Evolutionary conservation across 2,113 vertebrate species (phyloP).

Genomic region (Piprites chloris): DNA sequence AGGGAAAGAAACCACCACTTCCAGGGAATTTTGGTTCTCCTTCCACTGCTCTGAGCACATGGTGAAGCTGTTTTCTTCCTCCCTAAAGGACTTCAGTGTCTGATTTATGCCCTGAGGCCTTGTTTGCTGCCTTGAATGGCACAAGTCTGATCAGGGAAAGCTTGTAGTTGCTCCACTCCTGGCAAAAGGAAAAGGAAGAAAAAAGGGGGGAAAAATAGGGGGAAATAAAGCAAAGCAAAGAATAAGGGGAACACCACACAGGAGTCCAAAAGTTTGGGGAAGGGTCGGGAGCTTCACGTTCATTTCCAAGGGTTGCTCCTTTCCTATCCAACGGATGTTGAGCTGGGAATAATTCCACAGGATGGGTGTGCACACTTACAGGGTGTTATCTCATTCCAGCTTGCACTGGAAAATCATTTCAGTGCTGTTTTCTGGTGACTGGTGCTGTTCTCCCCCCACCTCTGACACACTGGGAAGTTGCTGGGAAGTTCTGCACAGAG

Average conservation of each 20-base stretch:
- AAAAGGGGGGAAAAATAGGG: background rate
- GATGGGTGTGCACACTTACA: background rate
- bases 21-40: background rate
- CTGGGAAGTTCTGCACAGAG: background rate
- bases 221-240: fast-evolving
- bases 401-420: background rate
- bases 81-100: background rate
- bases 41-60: background rate
- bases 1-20: background rate
- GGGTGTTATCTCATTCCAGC: background rate
- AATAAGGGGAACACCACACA: background rate
- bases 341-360: background rate
- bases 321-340: background rate
- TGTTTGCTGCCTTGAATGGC: background rate
- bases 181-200: background rate
- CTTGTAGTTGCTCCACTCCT: background rate
- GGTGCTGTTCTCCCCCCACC: background rate
- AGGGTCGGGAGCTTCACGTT: background rate
- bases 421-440: background rate
- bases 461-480: background rate
- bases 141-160: background rate
- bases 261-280: background rate
- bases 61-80: background rate
- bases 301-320: background rate
- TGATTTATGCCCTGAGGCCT: background rate